Conservation (phyloP, 2,888 invertebrate species). For the Diarsia brunnea region DNA sequence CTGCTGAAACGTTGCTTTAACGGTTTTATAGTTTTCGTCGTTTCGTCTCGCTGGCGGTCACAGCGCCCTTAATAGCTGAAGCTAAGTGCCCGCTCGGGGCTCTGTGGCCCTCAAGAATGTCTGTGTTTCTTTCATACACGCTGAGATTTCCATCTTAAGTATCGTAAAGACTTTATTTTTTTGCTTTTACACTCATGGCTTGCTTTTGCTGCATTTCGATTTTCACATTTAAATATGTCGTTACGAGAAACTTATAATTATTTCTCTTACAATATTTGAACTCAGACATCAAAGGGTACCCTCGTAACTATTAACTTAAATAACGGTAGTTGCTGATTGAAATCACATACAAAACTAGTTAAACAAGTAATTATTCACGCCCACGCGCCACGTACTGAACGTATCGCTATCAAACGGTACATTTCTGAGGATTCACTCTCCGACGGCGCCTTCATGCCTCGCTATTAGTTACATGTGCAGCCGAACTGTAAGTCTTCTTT, state of each 20-base stretch:
- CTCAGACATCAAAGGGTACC: conserved; percentile 14
- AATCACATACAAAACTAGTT: conserved; percentile 29
- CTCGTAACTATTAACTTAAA: conserved; percentile 9
- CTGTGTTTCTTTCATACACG: conserved; percentile 85
- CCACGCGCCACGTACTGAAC: conserved; percentile 29
- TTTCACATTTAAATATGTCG: conserved; percentile 7
- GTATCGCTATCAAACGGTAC: conserved; percentile 54
- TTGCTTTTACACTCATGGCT: conserved; percentile 59
- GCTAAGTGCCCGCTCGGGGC: conserved; percentile 90
- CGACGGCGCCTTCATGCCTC: conserved; percentile 53
- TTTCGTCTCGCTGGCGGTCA: conserved; percentile 89
- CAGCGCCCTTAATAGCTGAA: conserved; percentile 88
- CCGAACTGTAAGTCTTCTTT: conserved; percentile 82
- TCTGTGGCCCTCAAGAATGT: conserved; percentile 85
- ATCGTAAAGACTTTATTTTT: conserved; percentile 79
- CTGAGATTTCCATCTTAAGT: conserved; percentile 88
- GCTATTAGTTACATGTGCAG: conserved; percentile 67
- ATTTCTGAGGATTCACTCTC: conserved; percentile 72
- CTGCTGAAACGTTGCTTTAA: conserved; percentile 91
- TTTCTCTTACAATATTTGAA: conserved; percentile 5
- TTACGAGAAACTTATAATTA: conserved; percentile 6
- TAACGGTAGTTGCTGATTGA: conserved; percentile 13
- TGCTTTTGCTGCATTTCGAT: conserved; percentile 33
- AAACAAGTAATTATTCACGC: conserved; percentile 28
- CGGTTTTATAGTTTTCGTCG: conserved; percentile 90